Conservation (phyloP, 2,888 invertebrate species). For the Empis stercorea region DNA sequence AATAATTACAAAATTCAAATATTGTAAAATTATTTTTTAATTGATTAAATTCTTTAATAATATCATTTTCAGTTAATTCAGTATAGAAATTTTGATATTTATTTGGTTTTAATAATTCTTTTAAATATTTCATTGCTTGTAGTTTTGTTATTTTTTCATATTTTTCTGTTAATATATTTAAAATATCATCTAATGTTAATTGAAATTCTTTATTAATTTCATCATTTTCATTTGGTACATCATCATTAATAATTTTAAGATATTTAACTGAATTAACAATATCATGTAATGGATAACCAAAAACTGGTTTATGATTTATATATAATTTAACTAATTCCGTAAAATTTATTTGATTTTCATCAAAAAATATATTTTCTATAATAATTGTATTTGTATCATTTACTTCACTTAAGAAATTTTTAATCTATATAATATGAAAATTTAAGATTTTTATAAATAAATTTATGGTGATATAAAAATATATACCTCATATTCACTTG, state of each 20-base stretch:
- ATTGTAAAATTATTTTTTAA: neutral
- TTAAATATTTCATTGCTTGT: conserved; percentile 9
- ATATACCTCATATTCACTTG: conserved; percentile 56
- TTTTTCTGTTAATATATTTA: conserved; percentile 9
- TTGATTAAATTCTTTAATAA: neutral
- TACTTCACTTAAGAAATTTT: conserved; percentile 18
- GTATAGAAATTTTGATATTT: neutral
- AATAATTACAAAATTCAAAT: neutral
- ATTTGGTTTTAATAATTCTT: conserved; percentile 5
- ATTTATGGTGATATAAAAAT: neutral
- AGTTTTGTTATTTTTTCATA: conserved; percentile 8
- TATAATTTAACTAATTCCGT: conserved; percentile 52
- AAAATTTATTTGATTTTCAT: conserved; percentile 29
- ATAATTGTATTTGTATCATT: too few relatives aligned
- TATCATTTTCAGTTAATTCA: neutral
- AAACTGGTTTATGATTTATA: conserved; percentile 51
- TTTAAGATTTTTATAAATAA: neutral
- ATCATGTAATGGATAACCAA: conserved; percentile 38
- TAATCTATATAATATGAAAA: conserved; percentile 7
- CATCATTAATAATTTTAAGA: neutral
- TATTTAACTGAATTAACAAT: conserved; percentile 28
- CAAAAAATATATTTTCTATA: too few relatives aligned
- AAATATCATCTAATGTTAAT: conserved; percentile 4
- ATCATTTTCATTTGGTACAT: neutral
- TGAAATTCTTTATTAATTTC: neutral